Conservation (phyloP, 2,113 vertebrate genomes). For the Plotosus lineatus region DNA sequence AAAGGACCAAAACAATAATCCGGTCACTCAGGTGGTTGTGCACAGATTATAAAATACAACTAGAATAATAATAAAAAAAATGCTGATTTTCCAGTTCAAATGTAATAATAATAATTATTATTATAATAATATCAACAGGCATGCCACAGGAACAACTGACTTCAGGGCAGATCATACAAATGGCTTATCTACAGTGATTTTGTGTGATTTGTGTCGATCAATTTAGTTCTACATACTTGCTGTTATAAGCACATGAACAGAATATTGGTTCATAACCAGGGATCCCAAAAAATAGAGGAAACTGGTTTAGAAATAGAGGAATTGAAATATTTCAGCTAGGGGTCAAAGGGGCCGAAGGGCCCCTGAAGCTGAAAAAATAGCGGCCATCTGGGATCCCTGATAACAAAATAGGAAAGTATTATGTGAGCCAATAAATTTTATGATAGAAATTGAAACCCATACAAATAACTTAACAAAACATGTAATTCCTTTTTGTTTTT, state of each 20-base stretch:
- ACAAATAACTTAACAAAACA: neutral
- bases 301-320: too few relatives aligned
- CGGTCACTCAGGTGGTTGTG: conserved; percentile 34
- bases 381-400: too few relatives aligned
- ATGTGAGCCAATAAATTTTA: neutral
- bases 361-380: too few relatives aligned
- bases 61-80: conserved; percentile 50
- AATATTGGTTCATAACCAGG: neutral
- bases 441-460: neutral
- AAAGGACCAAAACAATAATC: conserved; percentile 45
- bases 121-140: conserved; percentile 45
- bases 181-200: conserved; percentile 31
- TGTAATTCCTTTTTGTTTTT: neutral
- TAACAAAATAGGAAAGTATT: conserved; percentile 10
- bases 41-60: conserved; percentile 48
- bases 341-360: too few relatives aligned
- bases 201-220: conserved; percentile 13
- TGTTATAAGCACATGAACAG: neutral
- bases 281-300: too few relatives aligned
- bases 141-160: conserved; percentile 39
- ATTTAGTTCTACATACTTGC: neutral
- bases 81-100: conserved; percentile 38
- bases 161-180: conserved; percentile 21
- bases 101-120: conserved; percentile 35
- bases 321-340: too few relatives aligned